Conservation (phyloP, 2,888 invertebrate genomes). For the Tenthredo amoena region DNA sequence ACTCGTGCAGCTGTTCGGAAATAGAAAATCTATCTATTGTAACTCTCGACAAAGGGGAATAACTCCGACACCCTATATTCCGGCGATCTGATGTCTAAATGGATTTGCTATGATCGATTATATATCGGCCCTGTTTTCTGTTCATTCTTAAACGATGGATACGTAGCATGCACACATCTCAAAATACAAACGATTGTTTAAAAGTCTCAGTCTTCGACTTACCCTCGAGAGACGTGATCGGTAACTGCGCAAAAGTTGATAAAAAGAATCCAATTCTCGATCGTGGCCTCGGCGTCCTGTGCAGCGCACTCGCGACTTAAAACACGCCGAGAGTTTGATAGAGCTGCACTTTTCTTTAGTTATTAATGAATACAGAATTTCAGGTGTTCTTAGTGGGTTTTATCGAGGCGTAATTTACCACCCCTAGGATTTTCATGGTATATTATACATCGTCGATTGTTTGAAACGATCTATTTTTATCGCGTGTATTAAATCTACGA, state of each 20-base stretch:
- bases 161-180: too few species aligned
- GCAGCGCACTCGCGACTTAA: neutral
- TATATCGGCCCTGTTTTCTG: neutral
- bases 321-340: neutral
- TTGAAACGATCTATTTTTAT: neutral
- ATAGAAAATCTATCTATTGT: conserved; percentile 53
- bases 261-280: neutral
- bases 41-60: neutral
- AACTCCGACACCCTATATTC: neutral
- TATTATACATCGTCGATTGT: neutral
- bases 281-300: conserved; percentile 2
- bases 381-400: neutral
- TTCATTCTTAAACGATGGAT: neutral
- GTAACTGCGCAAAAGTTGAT: neutral
- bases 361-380: too few species aligned
- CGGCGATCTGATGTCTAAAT: neutral
- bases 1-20: conserved; percentile 56
- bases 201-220: neutral
- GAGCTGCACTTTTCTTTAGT: too few species aligned
- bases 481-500: neutral
- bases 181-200: neutral
- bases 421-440: neutral
- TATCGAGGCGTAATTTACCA: neutral
- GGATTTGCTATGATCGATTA: neutral
- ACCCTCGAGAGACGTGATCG: neutral